phyloP scores from a whole-genome alignment of 2,888 invertebrate genomes.

The Trichopoda pennipes region DNA sequence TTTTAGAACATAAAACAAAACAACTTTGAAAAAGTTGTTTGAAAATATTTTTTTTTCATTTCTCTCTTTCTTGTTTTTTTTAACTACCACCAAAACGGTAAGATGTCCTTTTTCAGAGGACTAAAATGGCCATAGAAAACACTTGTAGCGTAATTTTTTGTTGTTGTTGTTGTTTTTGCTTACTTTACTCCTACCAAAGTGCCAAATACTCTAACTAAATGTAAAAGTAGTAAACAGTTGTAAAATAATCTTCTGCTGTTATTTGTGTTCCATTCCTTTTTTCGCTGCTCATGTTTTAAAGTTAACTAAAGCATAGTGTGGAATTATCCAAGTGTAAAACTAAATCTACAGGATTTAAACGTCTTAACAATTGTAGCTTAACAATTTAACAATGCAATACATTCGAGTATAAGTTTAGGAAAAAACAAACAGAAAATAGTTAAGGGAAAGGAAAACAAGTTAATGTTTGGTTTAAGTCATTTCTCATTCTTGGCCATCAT shows the following conservation, averaged over 20 bases:
- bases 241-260: conserved; percentile 22
- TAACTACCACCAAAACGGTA: neutral
- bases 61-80: neutral
- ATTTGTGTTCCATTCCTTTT: neutral
- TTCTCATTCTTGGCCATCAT: neutral
- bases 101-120: conserved; percentile 31
- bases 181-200: conserved; percentile 5
- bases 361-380: conserved; percentile 55
- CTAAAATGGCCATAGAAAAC: conserved; percentile 41
- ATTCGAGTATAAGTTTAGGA: neutral
- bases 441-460: conserved; percentile 17
- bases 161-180: neutral
- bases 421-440: neutral
- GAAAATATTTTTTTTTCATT: neutral
- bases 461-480: neutral
- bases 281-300: conserved; percentile 33
- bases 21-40: conserved; percentile 14
- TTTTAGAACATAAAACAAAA: conserved; percentile 17
- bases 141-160: conserved; percentile 33
- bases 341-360: conserved; percentile 68
- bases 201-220: conserved; percentile 28
- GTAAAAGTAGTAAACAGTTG: conserved; percentile 13
- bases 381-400: conserved; percentile 29
- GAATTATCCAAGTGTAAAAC: conserved; percentile 77
- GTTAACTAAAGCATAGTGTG: conserved; percentile 65